A percentile compares a stretch with the other conserved stretches of the same genome.
Evolutionary conservation across 2,888 invertebrate species (phyloP).

Genomic region (Timema podura): DNA sequence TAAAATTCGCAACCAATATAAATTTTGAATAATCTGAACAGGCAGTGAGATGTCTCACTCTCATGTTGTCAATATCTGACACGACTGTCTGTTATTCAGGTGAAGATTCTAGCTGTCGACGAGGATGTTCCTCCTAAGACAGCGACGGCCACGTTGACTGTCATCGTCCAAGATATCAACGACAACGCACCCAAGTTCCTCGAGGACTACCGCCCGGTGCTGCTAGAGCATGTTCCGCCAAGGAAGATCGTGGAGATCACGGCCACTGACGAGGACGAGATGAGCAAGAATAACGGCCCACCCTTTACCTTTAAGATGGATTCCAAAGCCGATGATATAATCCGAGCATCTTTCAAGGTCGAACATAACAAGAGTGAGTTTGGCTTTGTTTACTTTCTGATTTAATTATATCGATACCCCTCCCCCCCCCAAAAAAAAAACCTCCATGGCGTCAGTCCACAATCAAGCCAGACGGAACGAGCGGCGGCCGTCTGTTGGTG

Average conservation of each 20-base stretch:
- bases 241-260: neutral
- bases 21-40: too few species aligned
- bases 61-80: too few species aligned
- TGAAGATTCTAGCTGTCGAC: slow-evolving; percentile 38
- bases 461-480: neutral
- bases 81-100: neutral
- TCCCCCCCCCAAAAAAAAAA: too few species aligned
- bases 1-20: too few species aligned
- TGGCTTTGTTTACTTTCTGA: neutral
- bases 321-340: slow-evolving; percentile 47
- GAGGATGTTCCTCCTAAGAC: slow-evolving; percentile 46
- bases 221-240: slow-evolving; percentile 41
- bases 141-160: slow-evolving; percentile 50
- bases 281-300: slow-evolving; percentile 48
- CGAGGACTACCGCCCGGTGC: slow-evolving; percentile 46
- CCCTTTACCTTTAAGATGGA: slow-evolving; percentile 51
- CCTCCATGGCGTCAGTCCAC: too few species aligned
- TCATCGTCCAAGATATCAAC: slow-evolving; percentile 54
- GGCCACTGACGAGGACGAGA: slow-evolving; percentile 34
- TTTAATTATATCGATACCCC: too few species aligned
- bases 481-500: too few species aligned
- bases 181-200: slow-evolving; percentile 54
- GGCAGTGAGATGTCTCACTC: too few species aligned
- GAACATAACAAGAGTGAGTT: slow-evolving; percentile 50
- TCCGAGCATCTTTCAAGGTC: slow-evolving; percentile 50